A percentile compares a stretch with the other conserved stretches of the same genome.
Conservation (phyloP, 2,113 vertebrate genomes). For the Paracanthobrama guichenoti region DNA sequence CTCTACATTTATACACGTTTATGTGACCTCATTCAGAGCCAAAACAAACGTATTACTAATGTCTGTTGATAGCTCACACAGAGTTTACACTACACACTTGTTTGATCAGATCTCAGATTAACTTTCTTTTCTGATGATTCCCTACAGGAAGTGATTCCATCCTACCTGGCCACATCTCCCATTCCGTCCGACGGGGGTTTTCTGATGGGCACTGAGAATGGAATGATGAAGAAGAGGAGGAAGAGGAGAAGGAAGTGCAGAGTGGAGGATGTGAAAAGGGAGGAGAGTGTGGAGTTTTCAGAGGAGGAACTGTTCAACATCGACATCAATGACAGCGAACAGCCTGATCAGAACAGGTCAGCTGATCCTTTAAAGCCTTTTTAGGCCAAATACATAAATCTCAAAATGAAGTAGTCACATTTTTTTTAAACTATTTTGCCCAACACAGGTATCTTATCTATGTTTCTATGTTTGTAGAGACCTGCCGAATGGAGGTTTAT, state of each 20-base stretch:
- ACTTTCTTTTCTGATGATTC: neutral
- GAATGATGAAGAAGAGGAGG: conserved; percentile 82
- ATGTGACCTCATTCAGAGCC: neutral
- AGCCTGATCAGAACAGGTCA: conserved; percentile 50
- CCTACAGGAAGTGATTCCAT: conserved; percentile 83
- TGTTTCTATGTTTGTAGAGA: conserved; percentile 66
- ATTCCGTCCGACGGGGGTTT: conserved; percentile 80
- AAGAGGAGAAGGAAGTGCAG: conserved; percentile 81
- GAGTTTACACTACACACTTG: neutral
- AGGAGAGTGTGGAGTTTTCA: conserved; percentile 72
- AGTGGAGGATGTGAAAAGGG: conserved; percentile 79
- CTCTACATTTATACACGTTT: neutral
- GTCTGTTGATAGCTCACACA: neutral
- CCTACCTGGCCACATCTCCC: conserved; percentile 89
- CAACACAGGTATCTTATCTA: neutral
- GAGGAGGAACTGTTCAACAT: conserved; percentile 82
- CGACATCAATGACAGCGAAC: conserved; percentile 83
- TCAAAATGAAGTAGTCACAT: neutral
- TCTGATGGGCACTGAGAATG: conserved; percentile 79
- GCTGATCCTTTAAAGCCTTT: neutral
- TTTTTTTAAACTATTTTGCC: neutral
- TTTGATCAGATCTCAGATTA: neutral
- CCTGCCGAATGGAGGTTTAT: conserved; percentile 57
- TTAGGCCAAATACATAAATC: neutral
- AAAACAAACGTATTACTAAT: neutral